Base-by-base conservation (phyloP, 2,888 invertebrate genomes). In the Chrysopilus asiliformis region DNA sequence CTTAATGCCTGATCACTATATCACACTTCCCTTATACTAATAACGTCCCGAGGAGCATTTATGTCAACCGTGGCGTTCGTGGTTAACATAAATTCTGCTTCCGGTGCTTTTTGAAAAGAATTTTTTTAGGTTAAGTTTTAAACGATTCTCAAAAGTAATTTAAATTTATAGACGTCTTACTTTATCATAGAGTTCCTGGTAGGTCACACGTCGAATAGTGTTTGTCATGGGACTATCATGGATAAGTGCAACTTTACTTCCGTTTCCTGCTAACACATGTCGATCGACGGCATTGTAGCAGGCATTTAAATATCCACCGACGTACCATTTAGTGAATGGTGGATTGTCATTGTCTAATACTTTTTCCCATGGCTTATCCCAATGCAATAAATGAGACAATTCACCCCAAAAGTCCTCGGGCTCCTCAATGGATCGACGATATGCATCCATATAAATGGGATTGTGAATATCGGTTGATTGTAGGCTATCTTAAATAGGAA, bases 271-370 rank as follows among this genome's bases (percentile, higher is more conserved):
- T 6, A 71, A 68, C 4, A 93, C 81, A 64, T 94, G 93, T 0
- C 93, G 72, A 60, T 94, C 94, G 8, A 94, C 68, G 0, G 90
- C 85, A 60, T 94, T 94, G 68, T 90, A 81, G 53, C 91, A 90
- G 1, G 90, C 89, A 50, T 91, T 94, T 56, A 93, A 58, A 60
- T 90, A 81, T 1, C 93, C 94, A 1, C 89, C 93, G 18, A 55
- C 52, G 60, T 67, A 90, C 91, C 93, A 93, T 71, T 84, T 84
- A 1, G 87, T 85, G 52, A 89, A 89, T 0, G 91, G 91, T 32
- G 79, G 74, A 48, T 81, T 76, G 14, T 74, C 74, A 53, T 89
- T 75, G 53, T 93, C 91, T 44, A 93, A 53, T 1, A 93, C 86
- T 53, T 70, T 74, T 26, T 79, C 70, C 86, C 87, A 93, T 1